Percentiles rank a stretch among this genome's conserved stretches.
Evolutionary conservation across 2,113 vertebrate species (phyloP).

Genomic region (Saccopteryx bilineata): DNA sequence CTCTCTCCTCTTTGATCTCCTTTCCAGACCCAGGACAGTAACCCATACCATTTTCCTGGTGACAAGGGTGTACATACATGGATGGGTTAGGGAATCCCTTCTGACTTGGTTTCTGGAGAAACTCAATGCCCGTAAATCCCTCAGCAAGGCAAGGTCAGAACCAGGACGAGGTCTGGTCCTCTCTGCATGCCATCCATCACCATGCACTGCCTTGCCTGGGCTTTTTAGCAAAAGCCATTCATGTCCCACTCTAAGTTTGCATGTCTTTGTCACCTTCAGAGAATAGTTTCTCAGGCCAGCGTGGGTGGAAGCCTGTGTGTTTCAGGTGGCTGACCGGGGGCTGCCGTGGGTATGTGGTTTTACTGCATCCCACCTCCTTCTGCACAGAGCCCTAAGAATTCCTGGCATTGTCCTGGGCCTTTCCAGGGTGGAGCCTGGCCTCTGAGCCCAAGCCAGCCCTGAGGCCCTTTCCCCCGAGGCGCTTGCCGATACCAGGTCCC

Average conservation of each 20-base stretch:
- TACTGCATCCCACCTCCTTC: neutral
- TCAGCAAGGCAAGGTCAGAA: neutral
- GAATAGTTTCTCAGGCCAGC: neutral
- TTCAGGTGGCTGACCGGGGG: neutral
- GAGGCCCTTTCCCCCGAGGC: neutral
- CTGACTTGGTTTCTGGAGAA: neutral
- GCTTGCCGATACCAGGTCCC: neutral
- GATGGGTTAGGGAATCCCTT: neutral
- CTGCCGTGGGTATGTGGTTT: neutral
- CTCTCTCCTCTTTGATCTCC: neutral
- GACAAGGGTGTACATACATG: too few species aligned
- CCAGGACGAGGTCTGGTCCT: neutral
- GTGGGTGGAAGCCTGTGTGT: neutral
- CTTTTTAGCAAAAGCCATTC: neutral
- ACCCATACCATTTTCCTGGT: neutral
- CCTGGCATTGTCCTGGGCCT: neutral
- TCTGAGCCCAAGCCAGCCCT: neutral
- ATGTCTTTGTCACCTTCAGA: neutral
- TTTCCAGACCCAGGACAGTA: neutral
- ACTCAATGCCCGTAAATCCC: neutral
- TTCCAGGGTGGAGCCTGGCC: neutral
- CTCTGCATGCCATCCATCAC: fast-evolving
- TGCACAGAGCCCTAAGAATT: neutral
- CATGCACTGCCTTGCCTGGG: neutral
- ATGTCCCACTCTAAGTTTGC: neutral